These are phyloP conservation scores for Sinodicranocentrus sp. DNA, from an alignment of 2,888 invertebrate species.

Conservation along the genomic window DNA sequence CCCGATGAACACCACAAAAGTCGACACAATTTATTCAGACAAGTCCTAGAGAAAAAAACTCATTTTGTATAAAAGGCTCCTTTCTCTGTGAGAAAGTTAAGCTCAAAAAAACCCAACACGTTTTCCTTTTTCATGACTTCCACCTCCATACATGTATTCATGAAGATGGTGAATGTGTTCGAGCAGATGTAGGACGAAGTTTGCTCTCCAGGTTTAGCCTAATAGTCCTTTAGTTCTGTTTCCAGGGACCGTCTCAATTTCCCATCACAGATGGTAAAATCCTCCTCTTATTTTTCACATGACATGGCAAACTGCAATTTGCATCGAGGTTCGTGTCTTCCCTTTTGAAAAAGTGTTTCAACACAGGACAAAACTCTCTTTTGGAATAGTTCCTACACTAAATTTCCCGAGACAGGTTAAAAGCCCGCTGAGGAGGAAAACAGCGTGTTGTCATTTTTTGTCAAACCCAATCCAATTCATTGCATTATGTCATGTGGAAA, in stretches of 20 bases:
- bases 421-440: conserved; percentile 7
- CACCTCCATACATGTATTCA: conserved; percentile 39
- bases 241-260: too few species aligned
- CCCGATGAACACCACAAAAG: conserved; percentile 8
- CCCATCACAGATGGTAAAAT: too few species aligned
- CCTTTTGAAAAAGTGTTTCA: too few species aligned
- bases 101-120: too few species aligned
- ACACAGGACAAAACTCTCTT: too few species aligned
- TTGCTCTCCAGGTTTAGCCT: too few species aligned
- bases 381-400: not conserved
- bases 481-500: too few species aligned
- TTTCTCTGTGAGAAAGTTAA: not conserved
- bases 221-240: too few species aligned
- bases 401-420: conserved; percentile 21
- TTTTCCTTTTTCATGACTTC: too few species aligned
- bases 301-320: too few species aligned
- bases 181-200: not conserved
- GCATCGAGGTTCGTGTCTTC: not conserved
- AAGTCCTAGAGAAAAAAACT: not conserved
- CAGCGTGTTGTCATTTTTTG: not conserved
- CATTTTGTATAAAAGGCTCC: not conserved
- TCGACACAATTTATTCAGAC: conserved; percentile 37
- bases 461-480: too few species aligned
- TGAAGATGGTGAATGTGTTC: not conserved
- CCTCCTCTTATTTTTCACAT: too few species aligned